Evolutionary conservation across 1,140 invertebrate species (phyloP).

Genomic region (Aphidius ervi): DNA sequence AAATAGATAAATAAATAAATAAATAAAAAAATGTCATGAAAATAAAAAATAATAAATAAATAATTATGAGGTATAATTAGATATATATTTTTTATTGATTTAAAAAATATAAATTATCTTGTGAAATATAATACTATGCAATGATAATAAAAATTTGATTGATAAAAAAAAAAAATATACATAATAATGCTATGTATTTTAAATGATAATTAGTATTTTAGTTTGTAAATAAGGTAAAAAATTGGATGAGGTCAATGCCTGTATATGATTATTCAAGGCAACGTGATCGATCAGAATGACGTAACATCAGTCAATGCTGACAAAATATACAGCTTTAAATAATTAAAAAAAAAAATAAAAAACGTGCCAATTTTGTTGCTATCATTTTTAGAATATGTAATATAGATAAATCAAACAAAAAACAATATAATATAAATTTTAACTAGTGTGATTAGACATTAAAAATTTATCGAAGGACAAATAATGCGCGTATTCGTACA

Average conservation of each 20-base stretch:
- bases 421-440: not conserved
- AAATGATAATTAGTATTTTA: too few relatives aligned
- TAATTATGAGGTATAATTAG: too few relatives aligned
- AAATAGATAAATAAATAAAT: too few relatives aligned
- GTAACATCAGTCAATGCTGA: constrained; percentile 10
- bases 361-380: not conserved
- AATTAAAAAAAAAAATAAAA: not conserved
- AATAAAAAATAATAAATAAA: too few relatives aligned
- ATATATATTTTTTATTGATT: too few relatives aligned
- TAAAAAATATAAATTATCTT: too few relatives aligned
- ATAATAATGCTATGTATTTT: not conserved
- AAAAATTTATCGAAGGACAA: constrained; percentile 1
- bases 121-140: too few relatives aligned
- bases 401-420: not conserved
- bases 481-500: not conserved
- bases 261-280: constrained; percentile 16
- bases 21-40: too few relatives aligned
- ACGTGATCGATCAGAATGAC: constrained; percentile 16
- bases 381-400: not conserved
- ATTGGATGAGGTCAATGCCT: constrained; percentile 16
- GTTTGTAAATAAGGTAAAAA: too few relatives aligned
- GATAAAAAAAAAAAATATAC: not conserved
- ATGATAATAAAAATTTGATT: too few relatives aligned
- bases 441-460: not conserved
- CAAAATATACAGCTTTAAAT: not conserved